These are phyloP conservation scores for Suillia variegata DNA, from an alignment of 2,888 invertebrate species.

Conservation along the genomic window DNA sequence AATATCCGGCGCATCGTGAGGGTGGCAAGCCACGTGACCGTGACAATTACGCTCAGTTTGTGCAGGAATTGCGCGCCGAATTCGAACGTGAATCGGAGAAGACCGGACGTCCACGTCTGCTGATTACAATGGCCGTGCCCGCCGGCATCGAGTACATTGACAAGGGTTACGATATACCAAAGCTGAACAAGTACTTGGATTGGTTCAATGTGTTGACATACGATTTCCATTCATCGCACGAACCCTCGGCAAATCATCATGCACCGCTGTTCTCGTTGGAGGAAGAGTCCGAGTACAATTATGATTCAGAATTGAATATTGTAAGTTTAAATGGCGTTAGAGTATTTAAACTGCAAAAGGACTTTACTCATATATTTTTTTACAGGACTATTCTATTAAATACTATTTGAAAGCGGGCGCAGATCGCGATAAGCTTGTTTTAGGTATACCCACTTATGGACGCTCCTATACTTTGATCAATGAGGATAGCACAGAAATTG, in stretches of 20 bases:
- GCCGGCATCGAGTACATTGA: constrained; percentile 92
- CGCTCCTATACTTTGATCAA: constrained; percentile 88
- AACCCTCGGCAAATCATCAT: constrained; percentile 90
- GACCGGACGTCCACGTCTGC: constrained; percentile 77
- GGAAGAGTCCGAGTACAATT: constrained; percentile 84
- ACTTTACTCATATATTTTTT: background rate
- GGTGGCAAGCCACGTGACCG: constrained; percentile 81
- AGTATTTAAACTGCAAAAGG: background rate
- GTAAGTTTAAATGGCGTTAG: constrained; percentile 66
- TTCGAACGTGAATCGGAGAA: constrained; percentile 85
- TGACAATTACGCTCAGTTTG: constrained; percentile 85
- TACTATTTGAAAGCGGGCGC: constrained; percentile 82
- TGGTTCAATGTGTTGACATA: constrained; percentile 92
- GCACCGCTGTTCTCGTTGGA: constrained; percentile 81
- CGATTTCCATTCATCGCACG: constrained; percentile 91
- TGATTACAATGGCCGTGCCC: constrained; percentile 92
- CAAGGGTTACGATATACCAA: constrained; percentile 89
- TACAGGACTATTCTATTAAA: constrained; percentile 82
- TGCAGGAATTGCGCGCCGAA: constrained; percentile 86
- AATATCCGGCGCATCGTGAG: constrained; percentile 61
- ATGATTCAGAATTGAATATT: constrained; percentile 84
- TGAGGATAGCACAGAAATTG: constrained; percentile 82
- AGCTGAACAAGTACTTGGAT: constrained; percentile 85
- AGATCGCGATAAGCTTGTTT: constrained; percentile 76
- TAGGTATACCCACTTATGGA: constrained; percentile 90